Evolutionary conservation across 1,140 invertebrate genomes (phyloP).

Genomic region (Lucilia sericata): DNA sequence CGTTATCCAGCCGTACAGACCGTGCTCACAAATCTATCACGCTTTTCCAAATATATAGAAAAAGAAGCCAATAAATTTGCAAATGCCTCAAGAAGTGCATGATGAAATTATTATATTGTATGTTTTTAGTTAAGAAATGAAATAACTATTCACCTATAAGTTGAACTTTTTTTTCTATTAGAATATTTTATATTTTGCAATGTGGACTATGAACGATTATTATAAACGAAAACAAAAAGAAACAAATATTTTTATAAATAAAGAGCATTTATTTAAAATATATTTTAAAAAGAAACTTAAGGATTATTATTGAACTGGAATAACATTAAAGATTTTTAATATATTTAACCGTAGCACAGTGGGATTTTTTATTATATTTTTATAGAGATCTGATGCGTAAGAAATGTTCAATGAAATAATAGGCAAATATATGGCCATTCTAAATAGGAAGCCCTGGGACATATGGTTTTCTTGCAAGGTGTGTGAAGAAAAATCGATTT

Average conservation of each 20-base stretch:
- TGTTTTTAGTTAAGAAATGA: neutral
- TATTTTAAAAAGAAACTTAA: too few species aligned
- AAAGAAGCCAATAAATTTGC: constrained; percentile 52
- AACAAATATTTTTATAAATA: neutral
- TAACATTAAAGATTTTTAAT: too few species aligned
- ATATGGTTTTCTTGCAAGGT: too few species aligned
- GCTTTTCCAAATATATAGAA: constrained; percentile 79
- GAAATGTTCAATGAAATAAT: too few species aligned
- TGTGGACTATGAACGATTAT: neutral
- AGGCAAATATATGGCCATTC: too few species aligned
- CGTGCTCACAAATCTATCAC: constrained; percentile 75
- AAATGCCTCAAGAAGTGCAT: constrained; percentile 48
- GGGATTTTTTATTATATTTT: too few species aligned
- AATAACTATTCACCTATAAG: neutral
- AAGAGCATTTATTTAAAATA: constrained; percentile 8
- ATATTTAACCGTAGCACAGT: too few species aligned
- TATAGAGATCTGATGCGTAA: too few species aligned
- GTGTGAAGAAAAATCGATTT: too few species aligned
- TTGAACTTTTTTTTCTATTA: neutral
- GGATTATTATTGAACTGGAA: too few species aligned
- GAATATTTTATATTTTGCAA: neutral
- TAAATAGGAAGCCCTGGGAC: too few species aligned
- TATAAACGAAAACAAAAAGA: neutral
- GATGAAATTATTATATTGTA: neutral
- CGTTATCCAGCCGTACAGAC: constrained; percentile 77